Base-by-base conservation (phyloP, 2,797 vertebrate genomes). In the Cottoperca gobio region DNA sequence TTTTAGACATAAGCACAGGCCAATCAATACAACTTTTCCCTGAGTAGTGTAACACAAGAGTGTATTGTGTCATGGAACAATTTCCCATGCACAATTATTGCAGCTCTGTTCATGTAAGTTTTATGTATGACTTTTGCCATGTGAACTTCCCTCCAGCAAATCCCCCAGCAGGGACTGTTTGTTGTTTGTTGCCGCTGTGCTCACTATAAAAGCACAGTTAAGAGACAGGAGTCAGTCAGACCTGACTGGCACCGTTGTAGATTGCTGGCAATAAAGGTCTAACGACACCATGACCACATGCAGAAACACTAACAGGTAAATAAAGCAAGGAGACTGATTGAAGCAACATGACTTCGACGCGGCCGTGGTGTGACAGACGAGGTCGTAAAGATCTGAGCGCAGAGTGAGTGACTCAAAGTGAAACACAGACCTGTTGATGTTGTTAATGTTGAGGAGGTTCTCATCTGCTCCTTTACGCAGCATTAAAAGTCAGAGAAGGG, bases 321-420 rank as follows among this genome's bases (percentile, higher is more conserved):
- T 78, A 79, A 84, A 78, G 78, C 58, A 31, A 54, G 37, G 46
- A 72, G 82, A 71, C 77, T 67, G 84, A 89, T 87, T 91, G 88
- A 88, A 88, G 90, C 65, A 73, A 83, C 83, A 83, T 63, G 84
- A 90, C 84, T 78, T 85, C 89, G 92, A 93, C 88, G 78, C 89
- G 85, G 53, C 61, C 0, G 63, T 61, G 78, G 84, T 83, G 89
- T 19, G 72, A 85, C 86, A 89, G 83, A 86, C 35, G 11, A 70
- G 66, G 82, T 81, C 57, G 16, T 93, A 92, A 93, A 94, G 89
- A 88, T 90, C 89, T 85, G 84, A 88, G 79, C 31, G 64, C 65
- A 28, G 73, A 63, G 66, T 40, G 67, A 85, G 76, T 52, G 63
- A 60, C 55, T 80, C 68, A 64, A 73, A 88, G 73, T 71, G 64